Conservation (phyloP, 2,888 invertebrate genomes). For the Oxyteleia sp. region DNA sequence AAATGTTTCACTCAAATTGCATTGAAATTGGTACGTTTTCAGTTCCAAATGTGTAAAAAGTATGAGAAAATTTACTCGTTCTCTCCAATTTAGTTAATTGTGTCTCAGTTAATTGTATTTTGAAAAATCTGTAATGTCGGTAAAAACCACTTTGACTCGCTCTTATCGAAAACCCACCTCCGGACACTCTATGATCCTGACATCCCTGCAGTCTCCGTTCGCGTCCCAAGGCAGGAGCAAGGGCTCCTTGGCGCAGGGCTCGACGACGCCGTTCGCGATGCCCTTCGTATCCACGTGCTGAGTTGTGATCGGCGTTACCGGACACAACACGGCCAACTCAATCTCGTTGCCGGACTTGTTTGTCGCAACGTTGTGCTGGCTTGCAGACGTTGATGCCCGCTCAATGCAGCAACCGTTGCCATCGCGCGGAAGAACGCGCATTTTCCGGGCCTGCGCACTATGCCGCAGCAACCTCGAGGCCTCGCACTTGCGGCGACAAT, state of each 20-base stretch:
- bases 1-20: too few relatives aligned
- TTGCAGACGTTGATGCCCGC: conserved; percentile 81
- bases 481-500: conserved; percentile 84
- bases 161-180: too few relatives aligned
- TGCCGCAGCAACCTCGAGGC: conserved; percentile 82
- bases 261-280: conserved; percentile 88
- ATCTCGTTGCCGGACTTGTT: conserved; percentile 82
- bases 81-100: too few relatives aligned
- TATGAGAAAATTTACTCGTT: too few relatives aligned
- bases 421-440: conserved; percentile 80
- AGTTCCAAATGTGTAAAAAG: too few relatives aligned
- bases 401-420: conserved; percentile 84
- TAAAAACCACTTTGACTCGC: too few relatives aligned
- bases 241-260: conserved; percentile 88
- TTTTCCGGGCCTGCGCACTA: conserved; percentile 81
- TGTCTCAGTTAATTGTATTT: too few relatives aligned
- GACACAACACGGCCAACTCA: conserved; percentile 86
- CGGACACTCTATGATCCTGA: conserved; percentile 91
- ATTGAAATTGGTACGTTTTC: too few relatives aligned
- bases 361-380: conserved; percentile 79
- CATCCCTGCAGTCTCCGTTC: conserved; percentile 88
- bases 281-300: conserved; percentile 90
- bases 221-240: conserved; percentile 84
- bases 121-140: too few relatives aligned
- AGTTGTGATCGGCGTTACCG: conserved; percentile 83